Conservation (phyloP, 2,113 vertebrate genomes). For the Miniopterus natalensis region DNA sequence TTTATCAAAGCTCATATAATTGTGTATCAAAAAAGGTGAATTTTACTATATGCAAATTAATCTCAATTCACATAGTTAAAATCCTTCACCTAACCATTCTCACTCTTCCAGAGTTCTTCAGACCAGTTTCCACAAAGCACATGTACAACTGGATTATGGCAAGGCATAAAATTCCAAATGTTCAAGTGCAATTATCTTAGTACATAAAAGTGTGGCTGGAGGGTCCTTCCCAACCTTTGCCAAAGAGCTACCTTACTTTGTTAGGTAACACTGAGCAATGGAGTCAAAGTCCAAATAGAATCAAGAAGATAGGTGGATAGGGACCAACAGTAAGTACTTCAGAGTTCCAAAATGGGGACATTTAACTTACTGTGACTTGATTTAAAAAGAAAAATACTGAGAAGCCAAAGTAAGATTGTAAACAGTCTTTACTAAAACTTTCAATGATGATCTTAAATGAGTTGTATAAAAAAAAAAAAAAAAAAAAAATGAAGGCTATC, state of each 20-base stretch:
- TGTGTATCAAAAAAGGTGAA: background rate
- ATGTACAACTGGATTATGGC: background rate
- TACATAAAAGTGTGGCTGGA: background rate
- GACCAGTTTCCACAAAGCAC: conserved; percentile 28
- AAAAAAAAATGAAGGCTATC: background rate
- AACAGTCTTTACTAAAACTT: conserved; percentile 29
- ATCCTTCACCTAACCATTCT: background rate
- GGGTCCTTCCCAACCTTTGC: conserved; percentile 23
- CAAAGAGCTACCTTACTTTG: conserved; percentile 34
- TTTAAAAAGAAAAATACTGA: background rate
- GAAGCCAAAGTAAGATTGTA: background rate
- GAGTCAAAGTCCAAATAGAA: background rate
- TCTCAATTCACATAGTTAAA: background rate
- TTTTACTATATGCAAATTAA: conserved; percentile 38
- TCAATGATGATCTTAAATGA: background rate
- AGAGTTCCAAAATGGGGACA: background rate
- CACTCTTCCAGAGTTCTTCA: conserved; percentile 11
- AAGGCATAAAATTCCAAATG: background rate
- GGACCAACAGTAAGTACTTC: background rate
- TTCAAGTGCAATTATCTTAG: background rate
- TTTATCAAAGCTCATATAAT: background rate
- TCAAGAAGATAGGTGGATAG: background rate
- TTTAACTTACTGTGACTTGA: background rate
- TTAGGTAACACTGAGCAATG: background rate
- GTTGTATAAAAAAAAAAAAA: background rate